Evolutionary conservation across 1,140 invertebrate genomes (phyloP).

Genomic region (Atta texana): DNA sequence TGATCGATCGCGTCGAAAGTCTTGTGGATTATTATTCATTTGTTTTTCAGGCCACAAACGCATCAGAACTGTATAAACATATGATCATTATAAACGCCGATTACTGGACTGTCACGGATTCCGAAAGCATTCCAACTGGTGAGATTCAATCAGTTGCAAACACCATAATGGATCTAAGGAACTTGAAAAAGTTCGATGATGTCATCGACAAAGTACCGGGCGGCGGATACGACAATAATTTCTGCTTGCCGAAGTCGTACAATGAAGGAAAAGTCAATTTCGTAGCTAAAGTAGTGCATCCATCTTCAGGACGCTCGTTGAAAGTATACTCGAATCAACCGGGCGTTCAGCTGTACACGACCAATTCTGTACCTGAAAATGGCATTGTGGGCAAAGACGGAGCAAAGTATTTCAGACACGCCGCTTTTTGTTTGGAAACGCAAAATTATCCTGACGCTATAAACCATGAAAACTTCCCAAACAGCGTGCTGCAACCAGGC

Average conservation of each 20-base stretch:
- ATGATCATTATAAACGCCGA: conserved; percentile 91
- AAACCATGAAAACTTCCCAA: conserved; percentile 93
- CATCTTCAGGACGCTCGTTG: conserved; percentile 90
- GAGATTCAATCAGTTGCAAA: conserved; percentile 88
- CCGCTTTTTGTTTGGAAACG: conserved; percentile 95
- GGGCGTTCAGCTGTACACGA: conserved; percentile 96
- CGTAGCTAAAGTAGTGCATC: conserved; percentile 88
- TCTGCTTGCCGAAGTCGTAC: conserved; percentile 85
- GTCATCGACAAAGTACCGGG: conserved; percentile 84
- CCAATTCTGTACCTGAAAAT: conserved; percentile 88
- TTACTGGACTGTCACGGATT: conserved; percentile 91
- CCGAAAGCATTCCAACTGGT: conserved; percentile 93
- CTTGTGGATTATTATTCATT: background rate
- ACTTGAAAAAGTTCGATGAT: conserved; percentile 85
- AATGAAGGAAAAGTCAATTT: conserved; percentile 67
- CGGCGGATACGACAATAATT: conserved; percentile 90
- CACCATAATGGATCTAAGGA: conserved; percentile 88
- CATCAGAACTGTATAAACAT: conserved; percentile 90
- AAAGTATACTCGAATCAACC: conserved; percentile 95
- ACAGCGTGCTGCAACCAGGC: conserved; percentile 90
- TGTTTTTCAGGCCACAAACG: conserved; percentile 83
- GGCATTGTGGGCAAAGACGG: conserved; percentile 90
- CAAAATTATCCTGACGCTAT: conserved; percentile 97
- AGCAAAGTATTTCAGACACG: conserved; percentile 91
- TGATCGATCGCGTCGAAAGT: background rate